Conservation (phyloP, 2,888 invertebrate genomes). For the Gisinianus flammeolus region DNA sequence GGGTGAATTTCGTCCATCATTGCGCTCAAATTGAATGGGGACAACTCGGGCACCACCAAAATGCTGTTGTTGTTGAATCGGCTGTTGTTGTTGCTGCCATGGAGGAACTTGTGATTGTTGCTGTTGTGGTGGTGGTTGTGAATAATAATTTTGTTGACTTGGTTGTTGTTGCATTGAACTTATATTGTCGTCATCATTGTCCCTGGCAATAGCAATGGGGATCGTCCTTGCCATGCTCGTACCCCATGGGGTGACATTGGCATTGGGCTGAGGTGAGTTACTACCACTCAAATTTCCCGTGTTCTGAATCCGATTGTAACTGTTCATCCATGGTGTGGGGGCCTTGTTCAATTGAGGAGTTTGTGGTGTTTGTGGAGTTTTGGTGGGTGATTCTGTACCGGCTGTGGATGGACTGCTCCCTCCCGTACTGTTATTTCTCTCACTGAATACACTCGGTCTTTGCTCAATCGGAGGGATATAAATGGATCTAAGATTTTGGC, state of each 20-base stretch:
- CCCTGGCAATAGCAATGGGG: constrained; percentile 20
- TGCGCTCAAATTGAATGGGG: constrained; percentile 58
- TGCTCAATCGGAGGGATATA: constrained; percentile 60
- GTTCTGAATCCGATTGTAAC: constrained; percentile 62
- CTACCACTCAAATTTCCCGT: constrained; percentile 58
- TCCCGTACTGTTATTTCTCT: constrained; percentile 1
- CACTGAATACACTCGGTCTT: constrained; percentile 37
- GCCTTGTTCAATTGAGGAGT: constrained; percentile 65
- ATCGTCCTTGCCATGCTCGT: constrained; percentile 13
- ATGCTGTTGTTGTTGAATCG: background rate
- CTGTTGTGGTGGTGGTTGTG: constrained; percentile 7
- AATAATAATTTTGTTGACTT: constrained; percentile 9
- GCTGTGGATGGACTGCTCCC: constrained; percentile 42
- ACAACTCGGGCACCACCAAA: constrained; percentile 44
- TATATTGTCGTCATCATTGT: background rate
- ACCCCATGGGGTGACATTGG: constrained; percentile 26
- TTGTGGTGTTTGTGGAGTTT: constrained; percentile 44
- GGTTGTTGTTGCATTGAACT: background rate
- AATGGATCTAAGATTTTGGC: constrained; percentile 59
- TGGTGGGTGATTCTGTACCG: constrained; percentile 49
- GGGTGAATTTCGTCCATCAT: constrained; percentile 45
- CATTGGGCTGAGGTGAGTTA: background rate
- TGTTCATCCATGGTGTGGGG: constrained; percentile 69
- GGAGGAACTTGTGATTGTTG: constrained; percentile 13
- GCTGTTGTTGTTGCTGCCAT: constrained; percentile 27